Percentiles rank a stretch among this genome's conserved stretches.
Conservation (phyloP, 2,888 invertebrate genomes). For the Troglohyphantes excavatus region DNA sequence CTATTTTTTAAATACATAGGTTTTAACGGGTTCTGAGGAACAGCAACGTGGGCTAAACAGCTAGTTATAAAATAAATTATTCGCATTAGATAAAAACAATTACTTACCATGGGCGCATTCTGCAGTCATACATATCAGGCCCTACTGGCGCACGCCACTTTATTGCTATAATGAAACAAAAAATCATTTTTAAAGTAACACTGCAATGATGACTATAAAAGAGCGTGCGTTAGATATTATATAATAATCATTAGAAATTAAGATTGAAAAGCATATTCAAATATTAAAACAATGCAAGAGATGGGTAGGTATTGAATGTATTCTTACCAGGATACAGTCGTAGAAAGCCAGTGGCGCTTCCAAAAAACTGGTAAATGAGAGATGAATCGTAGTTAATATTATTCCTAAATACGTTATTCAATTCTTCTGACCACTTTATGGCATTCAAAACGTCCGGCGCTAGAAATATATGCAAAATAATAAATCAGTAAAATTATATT, state of each 20-base stretch:
- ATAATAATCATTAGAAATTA: no score
- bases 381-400: slow-evolving; percentile 95
- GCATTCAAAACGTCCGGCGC: slow-evolving; percentile 93
- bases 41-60: no score
- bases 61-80: background rate
- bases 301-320: background rate
- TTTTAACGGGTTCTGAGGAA: no score
- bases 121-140: slow-evolving; percentile 84
- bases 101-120: slow-evolving; percentile 91
- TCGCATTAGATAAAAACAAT: background rate
- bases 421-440: slow-evolving; percentile 93
- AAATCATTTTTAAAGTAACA: no score
- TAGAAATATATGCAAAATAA: no score
- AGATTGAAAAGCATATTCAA: no score
- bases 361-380: slow-evolving; percentile 98
- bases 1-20: no score
- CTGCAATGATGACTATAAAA: no score
- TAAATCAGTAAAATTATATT: no score
- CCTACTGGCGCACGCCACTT: slow-evolving; percentile 86
- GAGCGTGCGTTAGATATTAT: no score
- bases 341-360: slow-evolving; percentile 95
- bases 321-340: slow-evolving; percentile 94
- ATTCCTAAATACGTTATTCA: slow-evolving; percentile 91
- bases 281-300: no score
- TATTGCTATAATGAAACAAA: slow-evolving; percentile 84